These are phyloP conservation scores for Stratiomys singularior DNA, from an alignment of 2,888 invertebrate genomes.

Conservation along the genomic window DNA sequence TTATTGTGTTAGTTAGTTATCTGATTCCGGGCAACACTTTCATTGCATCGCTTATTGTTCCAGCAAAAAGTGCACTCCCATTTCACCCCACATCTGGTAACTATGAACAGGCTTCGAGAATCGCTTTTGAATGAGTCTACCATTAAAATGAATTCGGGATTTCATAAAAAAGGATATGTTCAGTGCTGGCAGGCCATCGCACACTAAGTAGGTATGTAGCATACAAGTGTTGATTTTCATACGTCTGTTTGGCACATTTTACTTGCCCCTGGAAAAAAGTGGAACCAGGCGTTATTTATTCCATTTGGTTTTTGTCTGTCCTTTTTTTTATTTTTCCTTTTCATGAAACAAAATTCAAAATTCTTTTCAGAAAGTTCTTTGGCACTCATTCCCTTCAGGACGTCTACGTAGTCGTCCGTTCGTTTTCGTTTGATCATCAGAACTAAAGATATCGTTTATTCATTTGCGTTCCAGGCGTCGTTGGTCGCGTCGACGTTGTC, in stretches of 20 bases:
- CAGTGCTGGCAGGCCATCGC: constrained; percentile 13
- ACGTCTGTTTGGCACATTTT: constrained; percentile 40
- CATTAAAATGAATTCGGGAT: not conserved
- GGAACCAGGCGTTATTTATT: not conserved
- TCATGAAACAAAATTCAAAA: constrained; percentile 19
- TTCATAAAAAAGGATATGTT: not conserved
- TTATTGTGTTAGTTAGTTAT: too few relatives aligned
- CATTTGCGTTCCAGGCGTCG: constrained; percentile 27
- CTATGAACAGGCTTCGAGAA: not conserved
- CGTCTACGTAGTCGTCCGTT: not conserved
- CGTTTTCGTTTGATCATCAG: not conserved
- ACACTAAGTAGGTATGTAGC: not conserved
- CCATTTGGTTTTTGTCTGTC: not conserved
- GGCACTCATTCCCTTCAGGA: constrained; percentile 28
- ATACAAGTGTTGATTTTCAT: constrained; percentile 42
- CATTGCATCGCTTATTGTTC: too few relatives aligned
- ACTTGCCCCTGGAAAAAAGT: constrained; percentile 1
- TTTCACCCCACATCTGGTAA: too few relatives aligned
- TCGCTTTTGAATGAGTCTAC: not conserved
- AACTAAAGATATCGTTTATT: constrained; percentile 34
- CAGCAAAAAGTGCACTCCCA: too few relatives aligned
- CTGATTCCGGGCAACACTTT: too few relatives aligned
- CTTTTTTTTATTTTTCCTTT: not conserved
- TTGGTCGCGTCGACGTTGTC: not conserved
- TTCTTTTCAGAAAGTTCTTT: constrained; percentile 37